Conservation (phyloP, 1,140 invertebrate genomes). For the Ylistrum balloti region DNA sequence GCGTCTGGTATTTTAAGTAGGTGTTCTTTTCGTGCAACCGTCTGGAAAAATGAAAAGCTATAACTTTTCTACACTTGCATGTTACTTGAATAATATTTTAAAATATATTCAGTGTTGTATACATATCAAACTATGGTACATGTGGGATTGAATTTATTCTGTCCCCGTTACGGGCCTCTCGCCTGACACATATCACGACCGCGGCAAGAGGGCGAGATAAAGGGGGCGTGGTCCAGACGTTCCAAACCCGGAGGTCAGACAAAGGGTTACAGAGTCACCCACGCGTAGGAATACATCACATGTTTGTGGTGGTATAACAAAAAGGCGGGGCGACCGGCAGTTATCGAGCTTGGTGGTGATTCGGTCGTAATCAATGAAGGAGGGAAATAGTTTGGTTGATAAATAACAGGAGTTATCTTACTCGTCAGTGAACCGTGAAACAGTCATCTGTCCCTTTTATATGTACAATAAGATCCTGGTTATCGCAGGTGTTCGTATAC, state of each 20-base stretch:
- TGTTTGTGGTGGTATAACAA: background rate
- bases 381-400: background rate
- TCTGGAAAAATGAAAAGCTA: too few relatives aligned
- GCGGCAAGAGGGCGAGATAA: background rate
- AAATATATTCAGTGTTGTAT: too few relatives aligned
- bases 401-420: background rate
- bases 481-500: background rate
- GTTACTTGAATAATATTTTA: too few relatives aligned
- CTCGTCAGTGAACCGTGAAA: background rate
- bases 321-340: constrained; percentile 28
- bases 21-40: too few relatives aligned
- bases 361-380: background rate
- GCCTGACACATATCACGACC: background rate
- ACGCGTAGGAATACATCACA: constrained; percentile 26
- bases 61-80: too few relatives aligned
- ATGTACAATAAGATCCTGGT: background rate
- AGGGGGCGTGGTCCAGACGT: constrained; percentile 35
- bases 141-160: background rate
- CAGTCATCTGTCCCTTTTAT: background rate
- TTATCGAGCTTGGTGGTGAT: background rate
- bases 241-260: constrained; percentile 30
- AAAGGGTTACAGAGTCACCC: constrained; percentile 4
- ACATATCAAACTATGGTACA: too few relatives aligned
- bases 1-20: background rate
- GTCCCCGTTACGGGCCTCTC: background rate